phyloP scores from a whole-genome alignment of 1,140 invertebrate species.

The Harpegnathos saltator region DNA sequence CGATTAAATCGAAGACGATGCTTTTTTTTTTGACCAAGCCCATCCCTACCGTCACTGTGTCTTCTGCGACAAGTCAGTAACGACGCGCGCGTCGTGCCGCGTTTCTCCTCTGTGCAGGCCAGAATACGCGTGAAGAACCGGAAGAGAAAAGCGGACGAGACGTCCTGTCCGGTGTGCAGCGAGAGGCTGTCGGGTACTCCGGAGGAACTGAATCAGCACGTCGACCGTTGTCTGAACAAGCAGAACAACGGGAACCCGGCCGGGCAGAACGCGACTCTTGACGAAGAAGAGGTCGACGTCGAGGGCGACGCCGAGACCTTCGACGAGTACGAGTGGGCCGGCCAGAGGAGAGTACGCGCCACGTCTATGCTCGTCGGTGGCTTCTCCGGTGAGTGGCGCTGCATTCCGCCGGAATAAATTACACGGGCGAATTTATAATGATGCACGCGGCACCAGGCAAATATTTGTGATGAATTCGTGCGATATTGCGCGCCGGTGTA shows the following conservation, averaged over 20 bases:
- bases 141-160: constrained; percentile 90
- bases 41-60: too few species aligned
- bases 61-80: too few species aligned
- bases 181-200: constrained; percentile 87
- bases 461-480: constrained; percentile 34
- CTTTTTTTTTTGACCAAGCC: too few species aligned
- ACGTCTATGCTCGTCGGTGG: constrained; percentile 90
- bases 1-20: too few species aligned
- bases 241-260: constrained; percentile 87
- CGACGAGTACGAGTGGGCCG: constrained; percentile 94
- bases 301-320: constrained; percentile 89
- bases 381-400: constrained; percentile 86
- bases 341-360: constrained; percentile 90
- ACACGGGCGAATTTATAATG: constrained; percentile 8
- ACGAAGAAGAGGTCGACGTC: constrained; percentile 90
- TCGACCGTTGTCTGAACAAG: constrained; percentile 90
- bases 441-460: not conserved
- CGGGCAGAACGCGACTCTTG: constrained; percentile 80
- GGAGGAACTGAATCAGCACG: constrained; percentile 92
- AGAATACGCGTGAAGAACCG: constrained; percentile 88
- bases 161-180: constrained; percentile 92
- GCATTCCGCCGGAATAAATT: not conserved
- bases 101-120: constrained; percentile 80
- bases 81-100: not conserved
- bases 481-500: not conserved